Evolutionary conservation across 2,113 vertebrate genomes (phyloP).

Genomic region (Hemiscyllium ocellatum): DNA sequence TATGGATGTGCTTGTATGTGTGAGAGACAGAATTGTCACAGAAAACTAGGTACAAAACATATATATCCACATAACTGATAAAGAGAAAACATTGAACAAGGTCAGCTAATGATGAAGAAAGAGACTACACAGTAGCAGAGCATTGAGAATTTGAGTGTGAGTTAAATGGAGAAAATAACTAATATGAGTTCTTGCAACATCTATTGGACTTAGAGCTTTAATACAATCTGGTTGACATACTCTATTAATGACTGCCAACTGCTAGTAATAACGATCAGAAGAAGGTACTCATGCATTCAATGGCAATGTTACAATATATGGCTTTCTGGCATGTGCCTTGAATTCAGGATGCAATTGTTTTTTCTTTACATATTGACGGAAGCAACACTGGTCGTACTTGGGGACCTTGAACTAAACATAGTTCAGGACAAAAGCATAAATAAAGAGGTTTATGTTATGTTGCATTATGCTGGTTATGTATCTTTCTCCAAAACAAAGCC

Average conservation of each 20-base stretch:
- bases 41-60: background rate
- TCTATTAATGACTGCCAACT: background rate
- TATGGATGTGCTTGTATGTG: background rate
- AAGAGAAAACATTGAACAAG: background rate
- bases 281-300: background rate
- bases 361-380: background rate
- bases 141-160: background rate
- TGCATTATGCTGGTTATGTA: background rate
- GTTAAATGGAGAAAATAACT: background rate
- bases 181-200: background rate
- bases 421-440: conserved; percentile 10
- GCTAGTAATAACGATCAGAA: background rate
- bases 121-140: background rate
- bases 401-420: conserved; percentile 21
- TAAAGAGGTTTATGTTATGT: background rate
- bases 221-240: background rate
- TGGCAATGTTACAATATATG: background rate
- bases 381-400: background rate
- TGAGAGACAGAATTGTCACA: background rate
- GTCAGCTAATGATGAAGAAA: background rate
- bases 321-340: background rate
- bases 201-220: background rate
- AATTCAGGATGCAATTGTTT: conserved; percentile 9
- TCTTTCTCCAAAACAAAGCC: background rate
- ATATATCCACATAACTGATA: background rate